A percentile compares a stretch with the other conserved stretches of the same genome.
Conservation (phyloP, 2,797 vertebrate genomes). For the Gambusia yucatana region DNA sequence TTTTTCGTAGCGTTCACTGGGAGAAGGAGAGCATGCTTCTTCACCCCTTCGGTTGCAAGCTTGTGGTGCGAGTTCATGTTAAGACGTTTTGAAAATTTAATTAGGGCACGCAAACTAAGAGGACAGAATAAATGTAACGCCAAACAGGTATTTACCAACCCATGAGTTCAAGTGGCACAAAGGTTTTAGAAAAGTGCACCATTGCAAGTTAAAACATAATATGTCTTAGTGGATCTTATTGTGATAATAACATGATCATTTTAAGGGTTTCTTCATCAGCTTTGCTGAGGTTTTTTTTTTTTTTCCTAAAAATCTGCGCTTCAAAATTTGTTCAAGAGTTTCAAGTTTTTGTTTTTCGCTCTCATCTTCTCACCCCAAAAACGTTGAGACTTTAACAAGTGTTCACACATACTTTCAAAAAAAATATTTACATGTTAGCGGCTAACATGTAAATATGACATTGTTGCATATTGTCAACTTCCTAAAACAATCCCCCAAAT, state of each 20-base stretch:
- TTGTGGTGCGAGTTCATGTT: not conserved
- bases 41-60: conserved; percentile 14
- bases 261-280: not conserved
- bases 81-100: conserved; percentile 17
- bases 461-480: conserved; percentile 10
- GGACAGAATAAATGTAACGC: too few relatives aligned
- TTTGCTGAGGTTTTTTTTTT: not conserved
- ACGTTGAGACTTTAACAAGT: not conserved
- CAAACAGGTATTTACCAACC: not conserved
- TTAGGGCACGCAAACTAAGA: not conserved
- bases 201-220: conserved; percentile 1
- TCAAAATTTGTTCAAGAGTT: not conserved
- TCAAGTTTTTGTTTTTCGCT: not conserved
- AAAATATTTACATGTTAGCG: not conserved
- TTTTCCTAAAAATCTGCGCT: too few relatives aligned
- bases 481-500: too few relatives aligned
- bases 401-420: not conserved
- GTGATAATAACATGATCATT: not conserved
- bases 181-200: not conserved
- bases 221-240: not conserved
- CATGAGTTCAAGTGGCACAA: conserved; percentile 6
- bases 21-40: conserved; percentile 9
- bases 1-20: conserved; percentile 4
- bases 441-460: not conserved
- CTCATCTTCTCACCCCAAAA: not conserved